Evolutionary conservation across 2,113 vertebrate genomes (phyloP).

Genomic region (pig (Sus scrofa)): DNA sequence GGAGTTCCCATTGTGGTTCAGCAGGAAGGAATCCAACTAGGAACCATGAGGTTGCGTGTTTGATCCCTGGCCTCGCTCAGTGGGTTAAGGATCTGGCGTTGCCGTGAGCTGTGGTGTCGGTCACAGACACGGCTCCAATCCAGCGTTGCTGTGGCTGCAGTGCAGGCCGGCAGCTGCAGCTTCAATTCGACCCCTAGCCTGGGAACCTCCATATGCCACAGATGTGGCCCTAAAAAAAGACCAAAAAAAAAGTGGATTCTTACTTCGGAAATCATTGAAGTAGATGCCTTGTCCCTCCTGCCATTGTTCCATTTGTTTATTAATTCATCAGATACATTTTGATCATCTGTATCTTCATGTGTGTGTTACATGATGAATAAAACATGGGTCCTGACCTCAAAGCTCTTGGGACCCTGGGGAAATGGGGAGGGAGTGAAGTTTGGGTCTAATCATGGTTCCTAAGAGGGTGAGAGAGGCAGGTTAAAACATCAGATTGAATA

Average conservation of each 20-base stretch:
- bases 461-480: background rate
- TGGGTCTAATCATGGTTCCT: background rate
- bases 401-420: background rate
- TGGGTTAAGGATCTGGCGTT: too few relatives aligned
- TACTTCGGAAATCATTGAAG: background rate
- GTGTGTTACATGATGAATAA: background rate
- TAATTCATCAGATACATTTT: background rate
- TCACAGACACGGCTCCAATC: too few relatives aligned
- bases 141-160: too few relatives aligned
- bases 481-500: background rate
- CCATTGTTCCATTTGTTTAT: background rate
- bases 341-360: background rate
- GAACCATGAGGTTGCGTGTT: too few relatives aligned
- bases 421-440: background rate
- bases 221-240: too few relatives aligned
- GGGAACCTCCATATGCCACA: too few relatives aligned
- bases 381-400: background rate
- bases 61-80: too few relatives aligned
- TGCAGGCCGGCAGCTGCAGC: too few relatives aligned
- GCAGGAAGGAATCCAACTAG: too few relatives aligned
- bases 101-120: too few relatives aligned
- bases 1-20: too few relatives aligned
- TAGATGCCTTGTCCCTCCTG: background rate
- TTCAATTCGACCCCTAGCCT: too few relatives aligned
- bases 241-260: constrained; percentile 25